phyloP scores from a whole-genome alignment of 2,797 vertebrate genomes.

The Clarias laeviceps region DNA sequence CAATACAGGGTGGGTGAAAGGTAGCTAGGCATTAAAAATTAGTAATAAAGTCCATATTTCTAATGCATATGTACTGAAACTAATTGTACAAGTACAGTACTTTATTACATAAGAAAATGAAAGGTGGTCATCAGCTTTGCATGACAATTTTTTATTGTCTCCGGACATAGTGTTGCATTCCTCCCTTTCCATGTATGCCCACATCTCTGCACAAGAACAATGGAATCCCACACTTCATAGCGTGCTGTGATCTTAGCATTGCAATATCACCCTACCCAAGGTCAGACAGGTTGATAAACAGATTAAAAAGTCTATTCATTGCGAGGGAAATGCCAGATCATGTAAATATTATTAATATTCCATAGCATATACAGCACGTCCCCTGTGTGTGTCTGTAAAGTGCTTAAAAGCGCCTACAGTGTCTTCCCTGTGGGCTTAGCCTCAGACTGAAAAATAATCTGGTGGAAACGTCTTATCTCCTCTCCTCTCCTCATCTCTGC shows the following conservation, averaged over 20 bases:
- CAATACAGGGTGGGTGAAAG: neutral
- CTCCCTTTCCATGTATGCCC: no score
- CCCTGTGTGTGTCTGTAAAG: neutral
- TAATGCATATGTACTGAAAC: no score
- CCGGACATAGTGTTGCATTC: no score
- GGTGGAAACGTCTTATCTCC: slow-evolving; percentile 5
- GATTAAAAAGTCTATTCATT: neutral
- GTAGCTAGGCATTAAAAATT: no score
- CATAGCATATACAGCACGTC: neutral
- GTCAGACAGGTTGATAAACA: neutral
- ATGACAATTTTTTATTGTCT: no score
- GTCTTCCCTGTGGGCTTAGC: slow-evolving; percentile 5
- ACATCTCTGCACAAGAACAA: no score
- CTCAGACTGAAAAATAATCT: slow-evolving; percentile 9
- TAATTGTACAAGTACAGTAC: no score
- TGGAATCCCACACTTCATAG: no score
- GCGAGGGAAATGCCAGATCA: neutral
- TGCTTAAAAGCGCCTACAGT: neutral
- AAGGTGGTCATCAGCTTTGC: no score
- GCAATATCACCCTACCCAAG: neutral
- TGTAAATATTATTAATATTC: neutral
- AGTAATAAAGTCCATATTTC: no score
- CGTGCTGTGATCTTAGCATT: neutral
- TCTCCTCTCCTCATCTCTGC: slow-evolving; percentile 3
- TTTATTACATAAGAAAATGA: no score